Conservation (phyloP, 2,113 vertebrate species). For the Nettapus auritus region DNA sequence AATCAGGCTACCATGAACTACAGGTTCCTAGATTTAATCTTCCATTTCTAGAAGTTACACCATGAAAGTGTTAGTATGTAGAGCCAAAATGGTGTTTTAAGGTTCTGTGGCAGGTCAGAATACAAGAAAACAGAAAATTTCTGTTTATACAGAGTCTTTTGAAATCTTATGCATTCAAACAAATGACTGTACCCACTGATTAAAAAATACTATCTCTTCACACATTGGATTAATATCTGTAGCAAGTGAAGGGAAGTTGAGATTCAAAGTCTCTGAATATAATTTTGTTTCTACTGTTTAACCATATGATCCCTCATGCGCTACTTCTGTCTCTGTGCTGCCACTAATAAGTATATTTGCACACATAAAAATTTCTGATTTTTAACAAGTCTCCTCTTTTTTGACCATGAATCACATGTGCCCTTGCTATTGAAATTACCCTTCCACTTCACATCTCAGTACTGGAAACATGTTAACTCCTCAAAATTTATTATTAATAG, state of each 20-base stretch:
- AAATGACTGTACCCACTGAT: neutral
- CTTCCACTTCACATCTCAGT: neutral
- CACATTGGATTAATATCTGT: neutral
- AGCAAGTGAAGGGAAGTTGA: neutral
- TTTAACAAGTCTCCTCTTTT: neutral
- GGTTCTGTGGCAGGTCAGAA: neutral
- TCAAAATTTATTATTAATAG: constrained; percentile 1
- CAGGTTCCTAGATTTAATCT: neutral
- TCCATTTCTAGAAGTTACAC: neutral
- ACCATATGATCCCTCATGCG: neutral
- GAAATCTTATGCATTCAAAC: neutral
- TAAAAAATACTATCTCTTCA: neutral
- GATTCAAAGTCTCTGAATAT: neutral
- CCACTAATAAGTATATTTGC: neutral
- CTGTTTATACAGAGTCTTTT: neutral
- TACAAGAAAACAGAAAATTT: neutral
- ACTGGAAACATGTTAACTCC: neutral
- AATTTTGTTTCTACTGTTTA: neutral
- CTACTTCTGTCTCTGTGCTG: neutral
- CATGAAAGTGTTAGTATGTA: neutral
- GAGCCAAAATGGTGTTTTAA: neutral
- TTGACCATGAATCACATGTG: neutral
- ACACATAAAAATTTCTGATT: neutral
- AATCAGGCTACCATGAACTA: neutral
- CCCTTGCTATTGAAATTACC: neutral